phyloP scores from a whole-genome alignment of 1,140 invertebrate species.

The Vollenhovia emeryi region DNA sequence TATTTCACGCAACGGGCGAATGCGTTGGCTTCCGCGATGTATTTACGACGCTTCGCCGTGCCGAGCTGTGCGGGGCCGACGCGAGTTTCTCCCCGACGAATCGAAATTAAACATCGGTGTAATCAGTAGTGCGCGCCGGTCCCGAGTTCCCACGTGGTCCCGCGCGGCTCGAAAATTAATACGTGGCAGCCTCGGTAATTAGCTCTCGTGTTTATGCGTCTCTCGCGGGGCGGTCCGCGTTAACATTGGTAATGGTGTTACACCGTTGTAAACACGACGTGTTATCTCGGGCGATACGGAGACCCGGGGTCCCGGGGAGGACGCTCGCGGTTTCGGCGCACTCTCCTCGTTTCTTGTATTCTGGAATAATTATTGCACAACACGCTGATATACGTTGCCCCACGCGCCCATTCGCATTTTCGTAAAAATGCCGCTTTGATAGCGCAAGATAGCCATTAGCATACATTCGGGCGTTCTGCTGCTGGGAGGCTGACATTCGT shows the following conservation, averaged over 20 bases:
- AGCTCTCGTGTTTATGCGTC: slow-evolving; percentile 75
- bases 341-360: slow-evolving; percentile 25
- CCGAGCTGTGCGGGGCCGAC: not conserved
- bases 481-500: not conserved
- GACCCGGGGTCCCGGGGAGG: slow-evolving; percentile 32
- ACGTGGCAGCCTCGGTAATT: slow-evolving; percentile 74
- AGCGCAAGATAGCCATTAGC: slow-evolving; percentile 27
- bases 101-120: slow-evolving; percentile 54
- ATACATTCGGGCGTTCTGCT: slow-evolving; percentile 7
- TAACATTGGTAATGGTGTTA: slow-evolving; percentile 75
- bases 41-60: slow-evolving; percentile 14
- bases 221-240: slow-evolving; percentile 68
- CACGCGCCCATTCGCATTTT: not conserved
- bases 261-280: slow-evolving; percentile 75
- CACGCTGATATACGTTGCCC: slow-evolving; percentile 16
- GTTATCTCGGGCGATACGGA: slow-evolving; percentile 67
- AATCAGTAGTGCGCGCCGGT: slow-evolving; percentile 61
- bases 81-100: not conserved
- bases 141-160: slow-evolving; percentile 59
- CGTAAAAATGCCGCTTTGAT: slow-evolving; percentile 43
- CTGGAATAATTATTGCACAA: slow-evolving; percentile 53
- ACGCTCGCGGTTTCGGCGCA: slow-evolving; percentile 29
- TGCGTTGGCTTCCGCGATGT: not conserved
- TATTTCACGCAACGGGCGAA: not conserved
- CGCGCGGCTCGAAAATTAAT: slow-evolving; percentile 74